Base-by-base conservation (phyloP, 2,113 vertebrate species). In the Miniopterus natalensis region DNA sequence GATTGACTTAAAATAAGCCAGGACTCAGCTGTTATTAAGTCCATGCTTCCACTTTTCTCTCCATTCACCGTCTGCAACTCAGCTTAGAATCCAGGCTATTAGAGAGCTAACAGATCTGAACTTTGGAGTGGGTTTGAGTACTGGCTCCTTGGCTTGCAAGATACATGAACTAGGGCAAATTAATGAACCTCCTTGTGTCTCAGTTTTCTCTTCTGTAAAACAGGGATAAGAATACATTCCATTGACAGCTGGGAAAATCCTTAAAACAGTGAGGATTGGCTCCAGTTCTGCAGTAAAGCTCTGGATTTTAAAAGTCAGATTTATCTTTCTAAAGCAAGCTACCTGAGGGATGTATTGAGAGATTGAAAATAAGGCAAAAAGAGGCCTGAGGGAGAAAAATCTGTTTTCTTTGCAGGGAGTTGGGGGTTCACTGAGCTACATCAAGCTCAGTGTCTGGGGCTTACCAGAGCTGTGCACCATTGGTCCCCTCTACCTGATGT, bases 281-380 rank as follows among this genome's bases (percentile, higher is more conserved):
- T 70, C 25, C 90, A 70, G 10, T 59, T 90, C 70, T 61, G 47
- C 17, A 90, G 9, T 77, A 79, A 73, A 85, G 4, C 13, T 70
- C 57, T 70, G 3, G 23, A 25, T 83, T 81, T 57, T 40, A 70
- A 68, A 88, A 83, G 66, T 86, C 49, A 77, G 15, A 4, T 66
- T 91, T 97, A 9, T 8, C 15, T 74, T 91, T 29, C 36, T 84
- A 61, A 90, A 84, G 27, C 27, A 59, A 96, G 10, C 57, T 88
- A 42, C 8, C 55, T 36, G 27, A 81, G 36, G 45, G 29, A 68
- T 51, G 23, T 40, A 15, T 27, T 66, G 36, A 45, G 27, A 84
- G 47, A 85, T 1, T 63, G 31, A 40, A 66, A 88, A 57, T 75
- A 45, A 91, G 49, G 42, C 31, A 49, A 40, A 65, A 65, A 71